phyloP scores from a whole-genome alignment of 1,140 invertebrate species.

The Drosophila funebris region DNA sequence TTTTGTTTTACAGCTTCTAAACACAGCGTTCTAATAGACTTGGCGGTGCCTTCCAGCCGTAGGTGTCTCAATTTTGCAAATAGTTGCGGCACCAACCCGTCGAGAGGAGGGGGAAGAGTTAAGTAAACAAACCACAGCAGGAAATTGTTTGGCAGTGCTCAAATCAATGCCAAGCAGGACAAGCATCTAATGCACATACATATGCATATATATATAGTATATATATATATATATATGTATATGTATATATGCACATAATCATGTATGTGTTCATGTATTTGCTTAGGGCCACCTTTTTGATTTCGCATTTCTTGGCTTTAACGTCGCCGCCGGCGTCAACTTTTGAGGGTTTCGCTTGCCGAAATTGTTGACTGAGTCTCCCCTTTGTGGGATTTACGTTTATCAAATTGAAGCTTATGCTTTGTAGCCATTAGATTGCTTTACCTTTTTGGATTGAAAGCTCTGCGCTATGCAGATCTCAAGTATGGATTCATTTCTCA shows the following conservation, averaged over 20 bases:
- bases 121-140: conserved; percentile 44
- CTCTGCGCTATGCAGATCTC: not conserved
- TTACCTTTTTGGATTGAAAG: conserved; percentile 23
- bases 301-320: conserved; percentile 35
- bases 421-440: conserved; percentile 58
- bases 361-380: conserved; percentile 29
- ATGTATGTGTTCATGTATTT: conserved; percentile 34
- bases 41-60: conserved; percentile 43
- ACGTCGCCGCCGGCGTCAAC: conserved; percentile 22
- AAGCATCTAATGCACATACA: conserved; percentile 15
- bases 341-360: conserved; percentile 50
- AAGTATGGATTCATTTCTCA: not conserved
- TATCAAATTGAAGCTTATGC: conserved; percentile 72
- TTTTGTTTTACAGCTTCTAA: conserved; percentile 78
- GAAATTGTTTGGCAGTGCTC: conserved; percentile 54
- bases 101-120: not conserved
- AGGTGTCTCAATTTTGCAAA: conserved; percentile 80
- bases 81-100: conserved; percentile 49
- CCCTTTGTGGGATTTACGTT: conserved; percentile 61
- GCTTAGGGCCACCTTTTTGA: conserved; percentile 62
- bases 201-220: too few relatives aligned
- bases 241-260: conserved; percentile 14
- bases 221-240: not conserved
- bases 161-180: conserved; percentile 57
- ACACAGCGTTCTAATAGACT: conserved; percentile 70